Percentiles rank a stretch among this genome's conserved stretches.
phyloP scores from a whole-genome alignment of 1,140 invertebrate species.

The Tetranychus cinnabarinus region DNA sequence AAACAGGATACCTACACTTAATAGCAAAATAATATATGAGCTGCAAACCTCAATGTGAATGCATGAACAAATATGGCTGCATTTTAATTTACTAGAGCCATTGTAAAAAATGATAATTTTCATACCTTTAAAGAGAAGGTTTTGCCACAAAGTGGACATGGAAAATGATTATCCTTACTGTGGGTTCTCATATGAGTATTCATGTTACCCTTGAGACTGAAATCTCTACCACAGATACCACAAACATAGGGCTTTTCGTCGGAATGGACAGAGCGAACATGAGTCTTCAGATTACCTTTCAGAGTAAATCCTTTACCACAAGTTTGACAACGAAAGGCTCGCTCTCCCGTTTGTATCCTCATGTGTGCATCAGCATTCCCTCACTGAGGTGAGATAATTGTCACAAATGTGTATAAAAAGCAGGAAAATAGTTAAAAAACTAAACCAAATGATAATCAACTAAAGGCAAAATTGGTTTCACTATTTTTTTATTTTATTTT shows the following conservation, averaged over 20 bases:
- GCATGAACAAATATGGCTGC: too few species aligned
- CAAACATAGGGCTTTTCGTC: slow-evolving; percentile 17
- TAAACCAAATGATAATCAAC: too few species aligned
- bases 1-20: too few species aligned
- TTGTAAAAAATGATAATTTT: neutral
- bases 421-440: neutral
- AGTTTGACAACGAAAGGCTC: slow-evolving; percentile 17
- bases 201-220: slow-evolving; percentile 23
- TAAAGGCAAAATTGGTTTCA: too few species aligned
- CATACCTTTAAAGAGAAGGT: slow-evolving; percentile 34
- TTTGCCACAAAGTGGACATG: slow-evolving; percentile 16
- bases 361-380: slow-evolving; percentile 19
- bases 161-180: slow-evolving; percentile 29
- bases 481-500: too few species aligned
- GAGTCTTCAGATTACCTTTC: slow-evolving; percentile 48
- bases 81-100: neutral
- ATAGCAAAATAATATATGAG: too few species aligned
- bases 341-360: slow-evolving; percentile 19
- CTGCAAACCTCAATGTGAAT: too few species aligned
- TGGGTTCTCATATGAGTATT: slow-evolving; percentile 97
- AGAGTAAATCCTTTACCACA: slow-evolving; percentile 26
- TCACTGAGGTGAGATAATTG: slow-evolving; percentile 18
- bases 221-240: slow-evolving; percentile 18
- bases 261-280: slow-evolving; percentile 83
- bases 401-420: slow-evolving; percentile 14